Evolutionary conservation across 2,797 vertebrate species (phyloP), one percentile per base, ranked within the genome.

Genomic region (Pampus argenteus): DNA sequence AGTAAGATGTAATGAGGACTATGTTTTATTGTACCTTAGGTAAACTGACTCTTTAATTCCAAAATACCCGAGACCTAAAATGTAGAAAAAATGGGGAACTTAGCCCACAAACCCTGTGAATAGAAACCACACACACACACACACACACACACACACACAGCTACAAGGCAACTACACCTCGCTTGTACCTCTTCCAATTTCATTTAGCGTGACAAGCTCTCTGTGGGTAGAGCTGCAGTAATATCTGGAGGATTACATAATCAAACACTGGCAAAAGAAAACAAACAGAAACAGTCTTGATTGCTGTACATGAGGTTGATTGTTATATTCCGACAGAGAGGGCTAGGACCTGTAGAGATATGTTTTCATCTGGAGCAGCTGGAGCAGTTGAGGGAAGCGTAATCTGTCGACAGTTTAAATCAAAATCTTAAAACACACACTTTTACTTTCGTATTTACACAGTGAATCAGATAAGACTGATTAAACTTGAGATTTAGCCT

Each of bases 191-290:
- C 60, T 47, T 81, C 68, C 34, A 67, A 11, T 64, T 79, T 77
- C 68, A 79, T 81, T 74, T 64, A 74, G 68, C 8, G 4, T 79
- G 61, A 76, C 66, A 77, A 58, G 78, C 56, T 68, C 31, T 72
- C 58, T 36, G 79, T 66, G 66, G 52, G 76, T 31, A 57, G 69
- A 78, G 51, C 66, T 38, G 17, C 54, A 57, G 72, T 61, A 52
- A 74, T 74, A 76, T 76, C 65, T 59, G 51, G 51, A 29, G 64
- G 31, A 71, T 80, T 79, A 59, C 65, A 78, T 74, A 80, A 74
- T 82, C 52, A 85, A 60, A 77, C 65, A 45, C 42, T 22, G 50
- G 63, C 31, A 51, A 49, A 69, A 49, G 38, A 52, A 74, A 77
- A 71, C 61, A 50, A 55, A 71, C 49, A 57, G 36, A 61, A 66